Conservation (phyloP, 2,113 vertebrate genomes). For the Gracilinanus agilis region DNA sequence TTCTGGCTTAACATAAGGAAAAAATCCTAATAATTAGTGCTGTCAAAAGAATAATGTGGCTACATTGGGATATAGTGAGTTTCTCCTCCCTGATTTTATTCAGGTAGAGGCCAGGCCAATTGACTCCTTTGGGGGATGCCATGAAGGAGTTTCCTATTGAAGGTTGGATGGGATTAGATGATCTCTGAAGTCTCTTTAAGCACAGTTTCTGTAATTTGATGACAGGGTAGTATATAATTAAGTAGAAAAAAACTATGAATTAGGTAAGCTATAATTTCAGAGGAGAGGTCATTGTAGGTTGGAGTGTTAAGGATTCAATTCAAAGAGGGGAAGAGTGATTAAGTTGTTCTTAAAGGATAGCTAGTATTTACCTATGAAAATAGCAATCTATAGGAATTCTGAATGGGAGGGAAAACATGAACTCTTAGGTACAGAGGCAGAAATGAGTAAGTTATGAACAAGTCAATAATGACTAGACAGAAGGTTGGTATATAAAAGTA, state of each 20-base stretch:
- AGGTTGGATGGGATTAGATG: background rate
- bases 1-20: background rate
- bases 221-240: background rate
- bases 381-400: background rate
- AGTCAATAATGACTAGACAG: background rate
- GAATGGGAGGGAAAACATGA: background rate
- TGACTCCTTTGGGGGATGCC: background rate
- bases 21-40: background rate
- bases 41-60: background rate
- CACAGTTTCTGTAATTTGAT: background rate
- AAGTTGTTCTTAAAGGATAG: background rate
- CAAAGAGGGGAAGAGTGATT: background rate
- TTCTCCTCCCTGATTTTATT: background rate
- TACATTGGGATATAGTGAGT: background rate
- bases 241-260: background rate
- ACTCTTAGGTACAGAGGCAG: background rate
- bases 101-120: background rate
- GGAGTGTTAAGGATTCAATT: background rate
- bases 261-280: background rate
- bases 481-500: background rate
- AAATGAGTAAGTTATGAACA: background rate
- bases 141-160: background rate
- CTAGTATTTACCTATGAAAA: background rate
- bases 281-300: background rate
- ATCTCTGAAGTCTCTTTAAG: background rate